Evolutionary conservation across 2,888 invertebrate genomes (phyloP), one percentile per base, ranked within the genome.

Genomic region (Ariolimax columbianus): DNA sequence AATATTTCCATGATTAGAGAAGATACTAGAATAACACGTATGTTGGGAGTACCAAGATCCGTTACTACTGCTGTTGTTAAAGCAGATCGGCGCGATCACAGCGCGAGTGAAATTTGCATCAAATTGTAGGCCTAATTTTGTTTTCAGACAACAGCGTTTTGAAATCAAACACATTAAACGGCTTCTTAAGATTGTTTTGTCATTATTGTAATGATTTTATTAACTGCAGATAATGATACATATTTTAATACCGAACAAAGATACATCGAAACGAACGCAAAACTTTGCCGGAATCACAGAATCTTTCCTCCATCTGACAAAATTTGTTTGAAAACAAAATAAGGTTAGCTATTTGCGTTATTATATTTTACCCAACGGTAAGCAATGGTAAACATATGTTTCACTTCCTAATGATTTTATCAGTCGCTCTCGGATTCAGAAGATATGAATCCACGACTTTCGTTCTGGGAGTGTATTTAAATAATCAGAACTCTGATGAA

Each of bases 121-220:
- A 59, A 55, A 77, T 59, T 55, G 26, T 38, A 17, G 23, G 19
- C 6, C n/a, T 78, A 78, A 78, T 63, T 59, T 40, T 78, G 63
- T 78, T 78, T 78, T 63, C 63, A n/a, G 38, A 2, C 23, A 78
- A 63, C 6, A 1, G 9, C 26, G 26, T 17, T 26, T 1, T 30
- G n/a, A 38, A 59, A 40, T 4, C 38, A 26, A 63, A 63, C 59
- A 40, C 38, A n/a, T n/a, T 59, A 78, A 23, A 14, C 59, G 38
- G 63, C n/a, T 63, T 63, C 11, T 14, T 11, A 40, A 78, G 40
- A 78, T 38, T 40, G 63, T 17, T 59, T 78, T 63, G n/a, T 78
- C 9, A 7, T 78, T 63, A 6, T 19, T 59, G 78, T n/a, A 78
- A 78, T 59, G 63, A 63, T 63, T 75, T 17, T 23, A 19, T 75